Evolutionary conservation across 1,140 invertebrate genomes (phyloP), one percentile per base, ranked within the genome.

Genomic region (Sipha flava): DNA sequence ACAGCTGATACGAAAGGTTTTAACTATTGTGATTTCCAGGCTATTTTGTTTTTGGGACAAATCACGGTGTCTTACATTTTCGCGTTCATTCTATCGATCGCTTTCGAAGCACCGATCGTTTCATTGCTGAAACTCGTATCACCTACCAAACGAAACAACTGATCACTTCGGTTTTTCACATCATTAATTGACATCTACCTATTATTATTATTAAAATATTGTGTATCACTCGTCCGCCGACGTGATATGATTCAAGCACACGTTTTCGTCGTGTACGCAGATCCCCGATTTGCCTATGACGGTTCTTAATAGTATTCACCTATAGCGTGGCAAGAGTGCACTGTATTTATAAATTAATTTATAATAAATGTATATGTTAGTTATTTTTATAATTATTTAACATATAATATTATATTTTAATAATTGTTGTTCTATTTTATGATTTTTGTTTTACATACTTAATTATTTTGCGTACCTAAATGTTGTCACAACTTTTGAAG

Each of bases 81-180:
- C n/a, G 90, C 92, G 0, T 94, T 94, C 84, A 84, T 93, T 18
- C 88, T 94, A 66, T 94, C 93, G 0, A 85, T 94, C 43, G 89
- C 91, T 0, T 94, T 93, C 84, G 93, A 95, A 87, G 93, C 93
- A 72, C 93, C 93, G 29, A 88, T 93, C 47, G 93, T 95, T 72
- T 92, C 92, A 82, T 92, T 94, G 90, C 87, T 95, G n/a, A 92
- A 93, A 86, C 92, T 94, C 81, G 84, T 94, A 7, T 88, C 91
- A 7, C 91, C 92, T 43, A 90, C 88, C 82, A 84, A 83, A 80
- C 88, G 89, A 83, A 88, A 85, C 68, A 85, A 70, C 73, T 75
- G 49, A 72, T 29, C 45, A n/a, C 9, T 37, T 57, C 5, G 5
- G 14, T 37, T 37, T 47, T 64, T 64, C 59, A 37, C 31, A 16